Evolutionary conservation across 2,113 vertebrate species (phyloP).

Genomic region (Accipiter cooperii): DNA sequence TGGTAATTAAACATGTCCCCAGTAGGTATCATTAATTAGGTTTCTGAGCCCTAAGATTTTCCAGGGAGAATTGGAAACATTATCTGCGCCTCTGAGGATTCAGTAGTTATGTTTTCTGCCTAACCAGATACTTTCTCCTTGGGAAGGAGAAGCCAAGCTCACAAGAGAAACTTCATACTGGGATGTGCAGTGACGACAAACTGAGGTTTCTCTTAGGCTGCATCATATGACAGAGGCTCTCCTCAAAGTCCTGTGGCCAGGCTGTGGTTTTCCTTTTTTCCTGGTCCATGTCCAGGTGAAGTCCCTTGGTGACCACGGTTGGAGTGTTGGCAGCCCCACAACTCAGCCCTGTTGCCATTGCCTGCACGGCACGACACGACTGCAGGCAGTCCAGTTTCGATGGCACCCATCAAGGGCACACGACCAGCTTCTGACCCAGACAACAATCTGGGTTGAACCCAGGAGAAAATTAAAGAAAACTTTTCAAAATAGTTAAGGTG

Average conservation of each 20-base stretch:
- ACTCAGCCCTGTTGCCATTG: accelerated
- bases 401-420: not conserved
- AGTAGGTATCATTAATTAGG: conserved; percentile 48
- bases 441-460: not conserved
- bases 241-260: not conserved
- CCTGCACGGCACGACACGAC: not conserved
- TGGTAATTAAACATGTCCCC: conserved; percentile 40
- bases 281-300: not conserved
- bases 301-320: not conserved
- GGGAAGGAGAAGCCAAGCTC: not conserved
- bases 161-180: not conserved
- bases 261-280: not conserved
- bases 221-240: accelerated
- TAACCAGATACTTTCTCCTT: not conserved
- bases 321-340: not conserved
- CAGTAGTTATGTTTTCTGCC: not conserved
- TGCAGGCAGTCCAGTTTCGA: not conserved
- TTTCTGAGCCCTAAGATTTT: conserved; percentile 31
- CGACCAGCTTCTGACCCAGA: accelerated
- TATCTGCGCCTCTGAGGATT: conserved; percentile 1
- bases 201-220: not conserved
- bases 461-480: not conserved
- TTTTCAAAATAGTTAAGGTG: not conserved
- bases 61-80: not conserved
- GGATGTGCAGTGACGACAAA: not conserved